phyloP scores from a whole-genome alignment of 2,888 invertebrate species.

The Deroplatys truncata region DNA sequence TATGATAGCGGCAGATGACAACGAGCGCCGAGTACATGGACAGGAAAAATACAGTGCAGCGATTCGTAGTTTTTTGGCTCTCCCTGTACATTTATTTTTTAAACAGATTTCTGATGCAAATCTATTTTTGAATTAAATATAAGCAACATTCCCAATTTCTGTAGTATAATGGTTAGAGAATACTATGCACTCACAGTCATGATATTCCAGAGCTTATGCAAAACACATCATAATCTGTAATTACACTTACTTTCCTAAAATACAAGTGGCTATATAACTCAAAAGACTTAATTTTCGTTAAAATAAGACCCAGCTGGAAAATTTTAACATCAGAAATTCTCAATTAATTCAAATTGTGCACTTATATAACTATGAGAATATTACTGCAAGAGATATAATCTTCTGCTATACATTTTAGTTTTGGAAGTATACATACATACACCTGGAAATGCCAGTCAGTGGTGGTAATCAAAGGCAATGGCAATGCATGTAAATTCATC shows the following conservation, averaged over 20 bases:
- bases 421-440: no score
- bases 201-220: not conserved
- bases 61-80: no score
- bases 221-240: not conserved
- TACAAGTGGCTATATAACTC: not conserved
- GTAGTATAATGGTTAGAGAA: not conserved
- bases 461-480: no score
- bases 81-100: not conserved
- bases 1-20: no score
- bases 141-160: not conserved
- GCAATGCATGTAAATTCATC: no score
- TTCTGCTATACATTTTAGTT: no score
- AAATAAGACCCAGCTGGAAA: not conserved
- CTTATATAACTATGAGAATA: not conserved
- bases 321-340: not conserved
- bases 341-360: not conserved
- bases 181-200: no score
- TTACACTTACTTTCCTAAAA: not conserved
- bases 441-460: no score
- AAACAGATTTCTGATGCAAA: not conserved
- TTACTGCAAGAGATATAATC: no score
- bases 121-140: not conserved
- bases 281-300: not conserved
- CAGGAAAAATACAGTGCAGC: no score
- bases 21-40: no score